Base-by-base conservation (phyloP, 2,113 vertebrate genomes). In the Calyptomena viridis region DNA sequence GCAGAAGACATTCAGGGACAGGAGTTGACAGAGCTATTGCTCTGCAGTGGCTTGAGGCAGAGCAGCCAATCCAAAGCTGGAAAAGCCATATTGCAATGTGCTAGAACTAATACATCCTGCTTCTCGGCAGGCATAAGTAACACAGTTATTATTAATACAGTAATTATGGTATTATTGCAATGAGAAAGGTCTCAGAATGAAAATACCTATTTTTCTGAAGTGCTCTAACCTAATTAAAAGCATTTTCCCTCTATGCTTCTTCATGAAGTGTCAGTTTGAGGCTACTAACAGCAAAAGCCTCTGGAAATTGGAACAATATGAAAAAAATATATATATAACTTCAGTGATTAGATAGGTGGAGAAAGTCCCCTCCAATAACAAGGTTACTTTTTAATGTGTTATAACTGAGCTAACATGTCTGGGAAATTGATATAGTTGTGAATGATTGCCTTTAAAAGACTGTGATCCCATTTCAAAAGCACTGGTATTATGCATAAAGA, bases 181-280 rank as follows among this genome's bases (percentile, higher is more conserved):
- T 33, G 33, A 31, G n/a, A 56, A 88, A 88, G 39, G 33, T 40
- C 72, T 75, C 68, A 62, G 42, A 89, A 90, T 63, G 12, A 92
- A 92, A 92, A 90, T 37, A 81, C 1, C 22, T 52, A 12, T 25
- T 89, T 89, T 92, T 71, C 35, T 81, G 46, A 93, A 91, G 49
- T 53, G 24, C 15, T 94, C 47, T 84, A 92, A 74, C 52, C 27
- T 81, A 94, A 90, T 37, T 91, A 88, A 84, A 94, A 90, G 12
- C 4, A 25, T 78, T 75, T 88, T 88, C 60, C 22, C 66, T 16
- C 40, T 81, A 44, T 18, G 68, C 20, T 64, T 84, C 82, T 49
- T 74, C 64, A 50, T 64, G 50, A 88, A 64, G 44, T 53, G 59
- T 17, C 31, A 80, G 25, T 42, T 39, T 87, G 60, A 77, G 78